Evolutionary conservation across 2,888 invertebrate species (phyloP).

Genomic region (Leptarthrus brevirostris): DNA sequence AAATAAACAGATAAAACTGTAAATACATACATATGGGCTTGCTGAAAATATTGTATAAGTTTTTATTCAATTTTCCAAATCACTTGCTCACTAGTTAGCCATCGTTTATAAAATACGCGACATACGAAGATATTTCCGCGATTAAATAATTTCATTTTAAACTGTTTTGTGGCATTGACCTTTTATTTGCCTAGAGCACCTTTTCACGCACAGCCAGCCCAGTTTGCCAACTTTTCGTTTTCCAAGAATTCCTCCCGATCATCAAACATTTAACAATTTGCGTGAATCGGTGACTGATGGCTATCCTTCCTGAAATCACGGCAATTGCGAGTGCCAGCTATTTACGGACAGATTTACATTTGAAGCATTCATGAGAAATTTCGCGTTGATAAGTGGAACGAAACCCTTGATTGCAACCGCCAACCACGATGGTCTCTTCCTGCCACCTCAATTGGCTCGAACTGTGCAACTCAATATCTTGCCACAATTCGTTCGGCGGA

Average conservation of each 20-base stretch:
- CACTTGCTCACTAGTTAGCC: too few relatives aligned
- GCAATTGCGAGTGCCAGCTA: constrained; percentile 12
- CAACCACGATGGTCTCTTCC: constrained; percentile 56
- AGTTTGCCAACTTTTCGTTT: background rate
- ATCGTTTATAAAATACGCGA: too few relatives aligned
- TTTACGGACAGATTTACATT: background rate
- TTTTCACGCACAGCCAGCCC: constrained; percentile 8
- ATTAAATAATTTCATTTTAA: too few relatives aligned
- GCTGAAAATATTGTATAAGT: too few relatives aligned
- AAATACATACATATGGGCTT: too few relatives aligned
- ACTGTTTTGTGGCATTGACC: too few relatives aligned
- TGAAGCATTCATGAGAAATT: constrained; percentile 56
- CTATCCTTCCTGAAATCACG: constrained; percentile 2
- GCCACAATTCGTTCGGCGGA: constrained; percentile 51
- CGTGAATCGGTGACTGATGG: constrained; percentile 6
- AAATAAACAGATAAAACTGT: too few relatives aligned
- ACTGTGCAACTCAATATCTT: constrained; percentile 52
- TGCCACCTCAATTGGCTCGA: constrained; percentile 56
- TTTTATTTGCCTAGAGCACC: too few relatives aligned
- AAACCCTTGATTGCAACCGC: constrained; percentile 55
- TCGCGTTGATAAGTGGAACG: constrained; percentile 56
- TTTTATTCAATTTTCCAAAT: too few relatives aligned
- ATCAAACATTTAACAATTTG: background rate
- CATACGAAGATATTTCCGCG: too few relatives aligned
- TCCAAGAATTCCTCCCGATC: background rate